A percentile compares a stretch with the other conserved stretches of the same genome.
phyloP scores from a whole-genome alignment of 1,140 invertebrate genomes.

The Globodera rostochiensis region DNA sequence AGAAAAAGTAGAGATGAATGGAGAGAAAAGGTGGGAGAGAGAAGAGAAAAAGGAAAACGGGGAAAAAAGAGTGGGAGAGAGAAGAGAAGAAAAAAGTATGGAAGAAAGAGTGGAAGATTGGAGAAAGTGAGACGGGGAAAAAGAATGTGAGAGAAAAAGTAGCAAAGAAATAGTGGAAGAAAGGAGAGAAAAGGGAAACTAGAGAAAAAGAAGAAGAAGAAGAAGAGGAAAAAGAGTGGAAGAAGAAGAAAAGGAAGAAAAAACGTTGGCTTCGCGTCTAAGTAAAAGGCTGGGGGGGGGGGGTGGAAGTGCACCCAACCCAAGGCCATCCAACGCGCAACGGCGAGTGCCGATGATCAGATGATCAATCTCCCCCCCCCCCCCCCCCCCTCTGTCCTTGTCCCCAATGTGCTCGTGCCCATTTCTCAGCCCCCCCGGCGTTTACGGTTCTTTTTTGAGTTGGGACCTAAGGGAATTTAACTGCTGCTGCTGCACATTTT shows the following conservation, averaged over 20 bases:
- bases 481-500: no score
- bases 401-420: background rate
- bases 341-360: background rate
- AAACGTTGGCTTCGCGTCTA: no score
- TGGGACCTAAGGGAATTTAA: no score
- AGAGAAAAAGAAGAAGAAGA: no score
- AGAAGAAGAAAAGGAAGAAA: no score
- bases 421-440: background rate
- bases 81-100: background rate
- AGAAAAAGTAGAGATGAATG: no score
- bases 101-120: background rate
- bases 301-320: no score
- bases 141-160: no score
- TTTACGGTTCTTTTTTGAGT: no score
- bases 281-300: no score
- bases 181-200: no score
- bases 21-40: background rate
- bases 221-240: background rate
- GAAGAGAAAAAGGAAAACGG: background rate
- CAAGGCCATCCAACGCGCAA: background rate
- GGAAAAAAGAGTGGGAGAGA: background rate
- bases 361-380: background rate
- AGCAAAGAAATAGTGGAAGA: background rate
- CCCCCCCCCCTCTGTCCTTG: background rate
- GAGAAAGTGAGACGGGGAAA: background rate